Evolutionary conservation across 1,140 invertebrate species (phyloP).

Genomic region (Philaenus spumarius): DNA sequence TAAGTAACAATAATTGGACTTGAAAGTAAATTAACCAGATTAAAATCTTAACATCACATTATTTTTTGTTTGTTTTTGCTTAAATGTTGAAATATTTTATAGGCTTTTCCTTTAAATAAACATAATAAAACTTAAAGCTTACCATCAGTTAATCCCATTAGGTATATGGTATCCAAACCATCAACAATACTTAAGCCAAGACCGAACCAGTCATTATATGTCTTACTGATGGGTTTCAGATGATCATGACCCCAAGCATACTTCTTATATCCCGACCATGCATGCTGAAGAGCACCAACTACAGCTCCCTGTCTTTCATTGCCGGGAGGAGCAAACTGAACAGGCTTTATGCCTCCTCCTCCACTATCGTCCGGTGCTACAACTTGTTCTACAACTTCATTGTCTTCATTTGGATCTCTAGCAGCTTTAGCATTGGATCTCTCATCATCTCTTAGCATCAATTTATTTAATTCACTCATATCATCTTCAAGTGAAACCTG

Average conservation of each 20-base stretch:
- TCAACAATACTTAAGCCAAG: conserved; percentile 87
- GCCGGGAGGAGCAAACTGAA: conserved; percentile 53
- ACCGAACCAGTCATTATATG: conserved; percentile 83
- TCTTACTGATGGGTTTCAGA: conserved; percentile 76
- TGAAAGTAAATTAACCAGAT: too few species aligned
- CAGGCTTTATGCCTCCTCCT: conserved; percentile 16
- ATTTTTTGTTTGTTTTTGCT: too few species aligned
- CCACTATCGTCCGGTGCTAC: conserved; percentile 6
- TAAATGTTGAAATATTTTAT: too few species aligned
- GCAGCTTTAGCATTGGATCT: too few species aligned
- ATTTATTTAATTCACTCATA: neutral
- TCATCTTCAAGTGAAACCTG: neutral
- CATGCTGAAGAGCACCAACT: conserved; percentile 79
- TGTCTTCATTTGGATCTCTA: conserved; percentile 14
- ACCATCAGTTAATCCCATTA: conserved; percentile 88
- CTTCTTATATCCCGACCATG: conserved; percentile 85
- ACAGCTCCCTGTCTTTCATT: conserved; percentile 76
- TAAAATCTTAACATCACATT: too few species aligned
- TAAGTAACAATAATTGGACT: too few species aligned
- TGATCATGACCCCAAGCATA: conserved; percentile 95
- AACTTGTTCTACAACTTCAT: conserved; percentile 6
- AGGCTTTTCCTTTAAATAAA: too few species aligned
- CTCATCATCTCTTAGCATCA: neutral
- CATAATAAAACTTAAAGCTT: too few species aligned
- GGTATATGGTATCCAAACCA: conserved; percentile 83